phyloP scores from a whole-genome alignment of 2,888 invertebrate species.

The Penaeus monodon region DNA sequence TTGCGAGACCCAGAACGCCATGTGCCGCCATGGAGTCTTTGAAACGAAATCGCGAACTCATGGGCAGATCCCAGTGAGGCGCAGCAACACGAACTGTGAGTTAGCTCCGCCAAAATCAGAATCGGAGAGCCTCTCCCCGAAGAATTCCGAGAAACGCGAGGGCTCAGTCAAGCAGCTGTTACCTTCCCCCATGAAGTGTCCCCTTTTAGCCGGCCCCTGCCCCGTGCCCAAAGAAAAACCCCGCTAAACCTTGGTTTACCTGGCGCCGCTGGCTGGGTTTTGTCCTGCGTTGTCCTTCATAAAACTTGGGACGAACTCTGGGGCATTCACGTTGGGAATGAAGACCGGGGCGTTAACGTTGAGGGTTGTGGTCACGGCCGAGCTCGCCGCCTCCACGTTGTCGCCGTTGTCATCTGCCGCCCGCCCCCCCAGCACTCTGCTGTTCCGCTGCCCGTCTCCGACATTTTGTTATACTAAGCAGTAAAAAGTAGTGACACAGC shows the following conservation, averaged over 20 bases:
- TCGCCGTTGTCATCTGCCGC: slow-evolving; percentile 46
- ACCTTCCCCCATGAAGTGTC: slow-evolving; percentile 22
- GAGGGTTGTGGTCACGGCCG: slow-evolving; percentile 70
- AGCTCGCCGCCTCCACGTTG: slow-evolving; percentile 8
- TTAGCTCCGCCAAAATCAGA: too few relatives aligned
- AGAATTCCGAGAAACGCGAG: too few relatives aligned
- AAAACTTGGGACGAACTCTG: slow-evolving; percentile 98
- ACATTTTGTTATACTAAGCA: slow-evolving; percentile 44
- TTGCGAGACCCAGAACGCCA: too few relatives aligned
- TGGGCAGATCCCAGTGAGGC: too few relatives aligned
- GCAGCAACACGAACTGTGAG: too few relatives aligned
- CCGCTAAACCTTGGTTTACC: slow-evolving; percentile 33
- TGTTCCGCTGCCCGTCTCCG: slow-evolving; percentile 56
- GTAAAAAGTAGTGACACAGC: slow-evolving; percentile 31
- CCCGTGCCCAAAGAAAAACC: slow-evolving; percentile 66
- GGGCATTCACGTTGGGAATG: too few relatives aligned
- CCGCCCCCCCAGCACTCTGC: slow-evolving; percentile 64
- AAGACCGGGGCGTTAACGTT: too few relatives aligned
- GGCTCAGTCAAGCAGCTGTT: too few relatives aligned
- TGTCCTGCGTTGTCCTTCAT: slow-evolving; percentile 65
- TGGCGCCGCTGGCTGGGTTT: slow-evolving; percentile 66
- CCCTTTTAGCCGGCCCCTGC: slow-evolving; percentile 68
- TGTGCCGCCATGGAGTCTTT: too few relatives aligned
- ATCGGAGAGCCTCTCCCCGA: too few relatives aligned
- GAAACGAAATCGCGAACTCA: too few relatives aligned